phyloP scores from a whole-genome alignment of 2,888 invertebrate species.

The Nephrocerus scutellatus region DNA sequence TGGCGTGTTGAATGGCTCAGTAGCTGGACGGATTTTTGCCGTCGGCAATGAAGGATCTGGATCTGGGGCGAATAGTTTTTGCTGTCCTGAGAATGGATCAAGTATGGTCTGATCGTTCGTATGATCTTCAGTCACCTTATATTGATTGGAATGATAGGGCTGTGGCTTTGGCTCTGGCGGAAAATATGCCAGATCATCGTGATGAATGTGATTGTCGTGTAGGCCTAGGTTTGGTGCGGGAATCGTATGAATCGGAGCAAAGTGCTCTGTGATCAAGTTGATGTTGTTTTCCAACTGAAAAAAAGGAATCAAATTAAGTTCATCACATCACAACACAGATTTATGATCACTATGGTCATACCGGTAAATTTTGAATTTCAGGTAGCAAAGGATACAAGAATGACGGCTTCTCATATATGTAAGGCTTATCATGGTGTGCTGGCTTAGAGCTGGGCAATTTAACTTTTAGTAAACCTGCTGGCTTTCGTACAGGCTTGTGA shows the following conservation, averaged over 20 bases:
- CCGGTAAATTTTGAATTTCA: constrained; percentile 37
- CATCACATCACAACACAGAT: not conserved
- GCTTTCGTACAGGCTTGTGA: constrained; percentile 32
- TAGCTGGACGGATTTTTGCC: constrained; percentile 43
- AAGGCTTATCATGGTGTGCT: constrained; percentile 37
- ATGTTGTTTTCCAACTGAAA: constrained; percentile 37
- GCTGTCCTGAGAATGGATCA: constrained; percentile 44
- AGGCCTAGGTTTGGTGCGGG: constrained; percentile 68
- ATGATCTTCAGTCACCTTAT: constrained; percentile 53
- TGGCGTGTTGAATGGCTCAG: constrained; percentile 46
- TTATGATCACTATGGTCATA: constrained; percentile 29
- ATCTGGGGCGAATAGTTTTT: constrained; percentile 50
- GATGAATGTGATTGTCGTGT: constrained; percentile 40
- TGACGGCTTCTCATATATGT: constrained; percentile 41
- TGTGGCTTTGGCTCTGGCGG: constrained; percentile 30
- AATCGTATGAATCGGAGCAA: constrained; percentile 77
- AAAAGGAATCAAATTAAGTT: constrained; percentile 8
- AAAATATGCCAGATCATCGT: constrained; percentile 31
- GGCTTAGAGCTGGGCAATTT: constrained; percentile 37
- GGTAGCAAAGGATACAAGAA: constrained; percentile 26
- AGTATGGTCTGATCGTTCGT: constrained; percentile 46
- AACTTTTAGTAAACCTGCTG: constrained; percentile 32
- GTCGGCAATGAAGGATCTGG: constrained; percentile 49
- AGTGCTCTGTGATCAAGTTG: constrained; percentile 75
- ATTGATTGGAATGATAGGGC: constrained; percentile 37